phyloP scores from a whole-genome alignment of 1,140 invertebrate genomes.

The Heliconius melpomene region DNA sequence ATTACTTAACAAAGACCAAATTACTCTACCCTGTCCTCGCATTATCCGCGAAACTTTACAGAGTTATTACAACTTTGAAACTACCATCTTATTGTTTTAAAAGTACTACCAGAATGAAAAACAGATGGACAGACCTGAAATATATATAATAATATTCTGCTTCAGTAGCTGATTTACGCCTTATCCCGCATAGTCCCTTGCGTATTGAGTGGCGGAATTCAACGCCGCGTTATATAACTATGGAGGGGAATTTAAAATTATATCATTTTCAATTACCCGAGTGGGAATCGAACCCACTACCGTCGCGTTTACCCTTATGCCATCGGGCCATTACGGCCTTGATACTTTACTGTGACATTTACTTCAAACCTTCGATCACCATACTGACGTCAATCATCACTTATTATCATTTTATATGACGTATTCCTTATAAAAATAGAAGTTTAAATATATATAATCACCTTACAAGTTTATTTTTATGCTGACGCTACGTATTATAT shows the following conservation, averaged over 20 bases:
- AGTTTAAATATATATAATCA: not conserved
- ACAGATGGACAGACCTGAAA: not conserved
- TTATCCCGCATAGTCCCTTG: too few relatives aligned
- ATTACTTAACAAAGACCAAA: conserved; percentile 1
- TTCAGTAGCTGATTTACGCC: too few relatives aligned
- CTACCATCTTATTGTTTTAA: not conserved
- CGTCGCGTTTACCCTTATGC: too few relatives aligned
- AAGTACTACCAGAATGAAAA: not conserved
- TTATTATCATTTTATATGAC: not conserved
- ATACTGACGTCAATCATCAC: not conserved
- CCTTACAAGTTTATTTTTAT: not conserved
- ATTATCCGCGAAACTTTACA: not conserved
- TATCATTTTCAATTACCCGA: too few relatives aligned
- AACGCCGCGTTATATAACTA: too few relatives aligned
- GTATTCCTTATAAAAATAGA: not conserved
- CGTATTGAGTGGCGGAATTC: too few relatives aligned
- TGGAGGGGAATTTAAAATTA: too few relatives aligned
- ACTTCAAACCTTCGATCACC: too few relatives aligned
- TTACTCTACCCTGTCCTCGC: not conserved
- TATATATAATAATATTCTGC: too few relatives aligned
- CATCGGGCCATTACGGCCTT: too few relatives aligned
- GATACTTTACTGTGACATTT: too few relatives aligned
- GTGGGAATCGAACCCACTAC: too few relatives aligned
- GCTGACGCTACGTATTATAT: conserved; percentile 14
- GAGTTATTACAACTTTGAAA: not conserved